Evolutionary conservation across 2,113 vertebrate species (phyloP), one percentile per base, ranked within the genome.

Genomic region (Bubo bubo): DNA sequence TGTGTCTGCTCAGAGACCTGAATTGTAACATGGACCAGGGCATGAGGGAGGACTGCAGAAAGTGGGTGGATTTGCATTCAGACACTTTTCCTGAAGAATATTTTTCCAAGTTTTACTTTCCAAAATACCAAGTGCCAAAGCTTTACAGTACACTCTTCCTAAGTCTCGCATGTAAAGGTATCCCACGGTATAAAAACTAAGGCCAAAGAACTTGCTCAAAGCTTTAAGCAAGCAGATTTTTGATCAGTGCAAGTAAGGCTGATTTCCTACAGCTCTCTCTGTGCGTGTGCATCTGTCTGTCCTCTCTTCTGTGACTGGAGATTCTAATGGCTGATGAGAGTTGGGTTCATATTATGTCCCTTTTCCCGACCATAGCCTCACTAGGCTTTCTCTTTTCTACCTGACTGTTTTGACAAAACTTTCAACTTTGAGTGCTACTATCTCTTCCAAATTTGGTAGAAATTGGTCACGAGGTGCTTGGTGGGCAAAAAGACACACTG

Each of bases 361-460:
- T 45, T n/a, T 86, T 58, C 37, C 75, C 1, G 2, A 88, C 3
- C 26, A 30, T 32, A 67, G 28, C 52, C 24, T 56, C 0, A 0
- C 28, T 23, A n/a, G 50, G 41, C n/a, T 59, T 39, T 72, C 81
- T 53, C 72, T 30, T 39, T 32, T 49, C 23, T 12, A 55, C 16
- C 19, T 37, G 14, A 37, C 30, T 8, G 26, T 43, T 93, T 82
- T 47, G 30, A 68, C 41, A 79, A 39, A 88, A 53, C 49, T 7
- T 60, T 19, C 34, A 49, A 6, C 22, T 56, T 55, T 21, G 22
- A 28, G 14, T 72, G 6, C 37, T 73, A 50, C 16, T 35, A 22
- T 23, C 22, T 59, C 14, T 35, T 43, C 53, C 49, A 68, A n/a
- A n/a, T 26, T 32, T 32, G 50, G 19, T 59, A 19, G 39, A 45